Conservation (phyloP, 2,113 vertebrate genomes). For the Labeo catla region DNA sequence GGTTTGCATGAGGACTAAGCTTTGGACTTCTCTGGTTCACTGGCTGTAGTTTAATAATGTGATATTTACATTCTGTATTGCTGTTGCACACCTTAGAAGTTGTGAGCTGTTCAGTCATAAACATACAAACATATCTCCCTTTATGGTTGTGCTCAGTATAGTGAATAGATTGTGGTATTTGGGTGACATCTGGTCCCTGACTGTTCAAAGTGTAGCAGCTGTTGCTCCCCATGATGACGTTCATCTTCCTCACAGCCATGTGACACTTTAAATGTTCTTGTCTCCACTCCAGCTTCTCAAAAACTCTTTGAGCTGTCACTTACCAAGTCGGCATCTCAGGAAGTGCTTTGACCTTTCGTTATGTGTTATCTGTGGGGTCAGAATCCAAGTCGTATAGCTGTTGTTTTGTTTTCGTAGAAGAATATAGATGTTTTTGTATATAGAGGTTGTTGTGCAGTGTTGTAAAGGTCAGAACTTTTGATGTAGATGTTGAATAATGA, state of each 20-base stretch:
- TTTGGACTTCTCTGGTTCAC: not conserved
- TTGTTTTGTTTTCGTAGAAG: not conserved
- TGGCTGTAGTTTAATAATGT: not conserved
- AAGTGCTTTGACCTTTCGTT: conserved; percentile 24
- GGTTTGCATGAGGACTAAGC: not conserved
- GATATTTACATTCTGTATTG: not conserved
- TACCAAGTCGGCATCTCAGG: conserved; percentile 13
- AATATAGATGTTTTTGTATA: not conserved
- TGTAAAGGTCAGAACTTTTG: not conserved
- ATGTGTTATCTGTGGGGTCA: not conserved
- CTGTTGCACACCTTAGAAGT: not conserved
- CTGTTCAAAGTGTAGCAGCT: conserved; percentile 56
- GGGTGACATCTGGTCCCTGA: conserved; percentile 53
- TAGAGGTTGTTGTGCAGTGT: not conserved
- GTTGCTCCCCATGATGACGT: conserved; percentile 55
- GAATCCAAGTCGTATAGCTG: conserved; percentile 4
- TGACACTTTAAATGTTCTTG: conserved; percentile 47
- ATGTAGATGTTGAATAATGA: not conserved
- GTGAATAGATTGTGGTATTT: conserved; percentile 45
- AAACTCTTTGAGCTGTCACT: conserved; percentile 39
- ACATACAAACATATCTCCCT: not conserved
- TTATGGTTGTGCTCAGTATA: conserved; percentile 33
- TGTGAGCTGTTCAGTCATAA: conserved; percentile 31
- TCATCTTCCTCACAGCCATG: conserved; percentile 51
- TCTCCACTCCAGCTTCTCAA: conserved; percentile 28